phyloP scores from a whole-genome alignment of 1,140 invertebrate species.

The Magallana angulata region DNA sequence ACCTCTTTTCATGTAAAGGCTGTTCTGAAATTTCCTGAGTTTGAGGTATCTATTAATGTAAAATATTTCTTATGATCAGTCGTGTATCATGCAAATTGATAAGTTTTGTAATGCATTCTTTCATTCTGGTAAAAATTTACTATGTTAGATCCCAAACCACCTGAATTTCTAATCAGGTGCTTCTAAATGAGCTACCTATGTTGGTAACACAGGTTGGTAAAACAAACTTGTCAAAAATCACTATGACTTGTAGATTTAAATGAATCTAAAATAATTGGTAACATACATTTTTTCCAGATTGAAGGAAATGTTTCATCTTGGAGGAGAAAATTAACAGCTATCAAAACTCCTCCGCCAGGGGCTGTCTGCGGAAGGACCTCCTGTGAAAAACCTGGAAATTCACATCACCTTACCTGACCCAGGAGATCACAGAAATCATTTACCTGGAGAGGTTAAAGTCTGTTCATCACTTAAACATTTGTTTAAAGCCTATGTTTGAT shows the following conservation, averaged over 20 bases:
- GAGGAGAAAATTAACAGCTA: neutral
- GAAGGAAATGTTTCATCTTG: neutral
- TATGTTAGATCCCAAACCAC: neutral
- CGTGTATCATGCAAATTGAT: neutral
- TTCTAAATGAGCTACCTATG: too few relatives aligned
- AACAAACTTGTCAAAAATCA: too few relatives aligned
- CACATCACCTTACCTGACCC: slow-evolving; percentile 17
- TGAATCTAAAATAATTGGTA: too few relatives aligned
- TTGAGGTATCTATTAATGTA: neutral
- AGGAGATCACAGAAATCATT: slow-evolving; percentile 40
- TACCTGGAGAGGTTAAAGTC: slow-evolving; percentile 32
- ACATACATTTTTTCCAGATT: neutral
- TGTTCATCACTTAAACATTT: too few relatives aligned
- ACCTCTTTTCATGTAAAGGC: neutral
- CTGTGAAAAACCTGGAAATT: neutral
- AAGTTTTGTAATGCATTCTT: neutral
- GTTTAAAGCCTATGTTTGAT: too few relatives aligned
- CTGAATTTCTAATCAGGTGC: neutral
- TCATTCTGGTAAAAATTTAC: neutral
- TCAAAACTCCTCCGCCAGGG: neutral
- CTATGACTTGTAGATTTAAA: too few relatives aligned
- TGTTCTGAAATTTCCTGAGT: neutral
- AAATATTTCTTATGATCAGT: too few relatives aligned
- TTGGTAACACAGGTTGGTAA: too few relatives aligned
- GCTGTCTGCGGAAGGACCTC: neutral